Evolutionary conservation across 2,797 vertebrate species (phyloP).

Genomic region (Sciaenops ocellatus): DNA sequence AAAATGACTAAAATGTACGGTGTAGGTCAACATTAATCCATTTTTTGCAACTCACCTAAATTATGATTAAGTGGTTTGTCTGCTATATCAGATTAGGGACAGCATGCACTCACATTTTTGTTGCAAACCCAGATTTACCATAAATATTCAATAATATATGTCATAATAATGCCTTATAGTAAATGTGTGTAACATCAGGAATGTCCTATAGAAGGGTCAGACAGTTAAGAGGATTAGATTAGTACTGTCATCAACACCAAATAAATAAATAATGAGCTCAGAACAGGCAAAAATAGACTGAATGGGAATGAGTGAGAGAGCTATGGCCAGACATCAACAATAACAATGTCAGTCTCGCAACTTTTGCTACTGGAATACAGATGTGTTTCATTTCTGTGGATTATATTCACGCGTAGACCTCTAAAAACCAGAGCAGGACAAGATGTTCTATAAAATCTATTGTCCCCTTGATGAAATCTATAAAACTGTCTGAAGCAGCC

Average conservation of each 20-base stretch:
- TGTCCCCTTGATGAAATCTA: background rate
- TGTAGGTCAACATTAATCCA: background rate
- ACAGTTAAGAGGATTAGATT: conserved; percentile 3
- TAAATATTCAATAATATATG: background rate
- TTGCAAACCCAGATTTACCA: background rate
- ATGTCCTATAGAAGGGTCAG: conserved; percentile 19
- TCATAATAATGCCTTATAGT: background rate
- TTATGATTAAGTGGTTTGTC: background rate
- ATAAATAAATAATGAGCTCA: conserved; percentile 3
- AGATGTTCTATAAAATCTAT: background rate
- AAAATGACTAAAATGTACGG: background rate
- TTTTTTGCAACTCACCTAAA: background rate
- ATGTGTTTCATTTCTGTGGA: background rate
- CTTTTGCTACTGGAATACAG: background rate
- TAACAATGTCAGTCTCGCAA: background rate
- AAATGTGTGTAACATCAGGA: conserved; percentile 5
- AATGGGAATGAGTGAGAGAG: background rate
- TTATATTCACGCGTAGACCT: background rate
- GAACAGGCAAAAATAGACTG: conserved; percentile 3
- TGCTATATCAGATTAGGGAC: background rate
- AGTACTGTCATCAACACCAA: conserved; percentile 2
- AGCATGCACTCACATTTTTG: background rate
- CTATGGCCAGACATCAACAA: background rate
- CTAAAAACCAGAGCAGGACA: background rate
- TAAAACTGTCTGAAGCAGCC: background rate